These are phyloP conservation scores for Hirtodrosophila confusa DNA, from an alignment of 2,888 invertebrate genomes.

Conservation along the genomic window DNA sequence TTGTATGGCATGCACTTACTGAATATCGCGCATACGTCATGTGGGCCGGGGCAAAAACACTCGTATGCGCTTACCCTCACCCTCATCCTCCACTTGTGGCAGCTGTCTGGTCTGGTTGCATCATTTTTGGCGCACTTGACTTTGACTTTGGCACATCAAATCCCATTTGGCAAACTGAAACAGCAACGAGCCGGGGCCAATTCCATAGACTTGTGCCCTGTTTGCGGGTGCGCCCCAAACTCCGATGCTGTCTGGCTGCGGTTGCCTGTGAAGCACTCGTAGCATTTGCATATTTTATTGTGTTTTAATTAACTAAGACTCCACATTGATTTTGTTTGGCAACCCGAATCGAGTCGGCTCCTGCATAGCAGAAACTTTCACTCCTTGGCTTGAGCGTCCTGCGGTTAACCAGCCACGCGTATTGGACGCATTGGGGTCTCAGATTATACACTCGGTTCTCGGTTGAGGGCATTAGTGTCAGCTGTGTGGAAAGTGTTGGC, in stretches of 20 bases:
- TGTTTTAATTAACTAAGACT: constrained; percentile 71
- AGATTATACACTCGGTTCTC: constrained; percentile 24
- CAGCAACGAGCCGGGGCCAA: constrained; percentile 11
- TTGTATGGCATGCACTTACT: constrained; percentile 29
- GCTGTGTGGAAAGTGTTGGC: constrained; percentile 42
- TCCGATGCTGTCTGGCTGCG: constrained; percentile 15
- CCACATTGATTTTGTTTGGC: constrained; percentile 49
- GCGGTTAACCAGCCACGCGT: constrained; percentile 38
- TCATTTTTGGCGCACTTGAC: constrained; percentile 53
- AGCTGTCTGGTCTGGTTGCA: constrained; percentile 42
- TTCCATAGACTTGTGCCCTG: constrained; percentile 17
- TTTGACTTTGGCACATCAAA: constrained; percentile 56
- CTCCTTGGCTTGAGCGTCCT: constrained; percentile 3
- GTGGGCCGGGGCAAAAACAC: constrained; percentile 10
- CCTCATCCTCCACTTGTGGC: constrained; percentile 15
- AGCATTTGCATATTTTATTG: constrained; percentile 74
- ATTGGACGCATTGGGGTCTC: constrained; percentile 15
- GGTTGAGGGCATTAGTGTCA: constrained; percentile 11
- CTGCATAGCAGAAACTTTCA: constrained; percentile 19
- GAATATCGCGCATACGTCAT: constrained; percentile 45
- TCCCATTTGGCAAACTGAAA: constrained; percentile 41
- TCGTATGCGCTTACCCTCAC: constrained; percentile 6
- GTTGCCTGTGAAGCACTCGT: constrained; percentile 35
- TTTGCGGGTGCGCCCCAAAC: constrained; percentile 31
- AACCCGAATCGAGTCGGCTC: constrained; percentile 10